A percentile compares a stretch with the other conserved stretches of the same genome.
phyloP scores from a whole-genome alignment of 2,888 invertebrate species.

The Linnaemya tessellans region DNA sequence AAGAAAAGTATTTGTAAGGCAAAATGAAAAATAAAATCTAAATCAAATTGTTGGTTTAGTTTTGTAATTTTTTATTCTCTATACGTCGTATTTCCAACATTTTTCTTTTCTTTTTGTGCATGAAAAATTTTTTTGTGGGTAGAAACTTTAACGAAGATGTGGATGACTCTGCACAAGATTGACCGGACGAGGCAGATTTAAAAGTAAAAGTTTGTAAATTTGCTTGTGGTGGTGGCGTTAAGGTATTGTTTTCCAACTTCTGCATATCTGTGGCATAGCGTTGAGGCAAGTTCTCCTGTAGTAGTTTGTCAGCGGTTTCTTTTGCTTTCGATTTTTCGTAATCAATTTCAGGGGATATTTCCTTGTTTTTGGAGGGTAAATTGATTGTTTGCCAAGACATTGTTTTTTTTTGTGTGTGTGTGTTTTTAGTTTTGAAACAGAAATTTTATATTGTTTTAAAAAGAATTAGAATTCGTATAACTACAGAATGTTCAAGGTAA shows the following conservation, averaged over 20 bases:
- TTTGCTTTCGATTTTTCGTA: neutral
- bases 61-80: neutral
- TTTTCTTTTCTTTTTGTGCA: constrained; percentile 1
- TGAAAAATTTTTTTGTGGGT: neutral
- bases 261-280: neutral
- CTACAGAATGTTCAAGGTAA: too few relatives aligned
- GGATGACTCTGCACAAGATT: constrained; percentile 26
- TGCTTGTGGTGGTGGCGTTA: neutral
- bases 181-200: neutral
- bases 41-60: too few relatives aligned
- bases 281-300: neutral
- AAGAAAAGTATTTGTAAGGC: too few relatives aligned
- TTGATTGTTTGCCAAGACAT: neutral
- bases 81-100: constrained; percentile 12
- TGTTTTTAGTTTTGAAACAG: neutral
- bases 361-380: neutral
- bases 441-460: neutral
- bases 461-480: neutral
- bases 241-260: neutral
- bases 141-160: neutral
- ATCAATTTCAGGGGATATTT: neutral
- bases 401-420: neutral
- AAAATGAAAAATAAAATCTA: too few relatives aligned
- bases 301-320: too few relatives aligned
- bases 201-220: neutral